Evolutionary conservation across 2,888 invertebrate species (phyloP).

Genomic region (Hybos culiciformis): DNA sequence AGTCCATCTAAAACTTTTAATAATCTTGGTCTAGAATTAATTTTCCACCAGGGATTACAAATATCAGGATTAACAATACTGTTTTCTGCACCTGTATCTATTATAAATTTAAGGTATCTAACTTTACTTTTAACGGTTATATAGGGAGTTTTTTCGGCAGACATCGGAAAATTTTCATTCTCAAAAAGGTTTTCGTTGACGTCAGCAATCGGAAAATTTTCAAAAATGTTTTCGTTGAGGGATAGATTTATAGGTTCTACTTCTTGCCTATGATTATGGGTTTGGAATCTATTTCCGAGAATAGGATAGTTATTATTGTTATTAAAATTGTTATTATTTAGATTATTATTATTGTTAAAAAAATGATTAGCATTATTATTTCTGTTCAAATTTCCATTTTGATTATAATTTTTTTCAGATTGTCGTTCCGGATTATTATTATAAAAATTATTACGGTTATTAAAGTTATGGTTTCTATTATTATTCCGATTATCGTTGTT

Average conservation of each 20-base stretch:
- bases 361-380: background rate
- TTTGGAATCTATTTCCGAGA: background rate
- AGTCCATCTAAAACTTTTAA: background rate
- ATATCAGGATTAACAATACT: conserved; percentile 5
- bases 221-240: too few species aligned
- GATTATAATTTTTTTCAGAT: too few species aligned
- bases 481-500: background rate
- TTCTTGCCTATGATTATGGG: background rate
- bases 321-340: background rate
- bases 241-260: conserved; percentile 6
- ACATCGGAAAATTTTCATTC: too few species aligned
- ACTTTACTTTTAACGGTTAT: background rate
- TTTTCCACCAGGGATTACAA: conserved; percentile 7
- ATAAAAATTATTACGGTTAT: background rate
- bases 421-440: background rate
- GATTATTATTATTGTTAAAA: background rate
- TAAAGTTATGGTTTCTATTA: background rate
- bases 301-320: background rate
- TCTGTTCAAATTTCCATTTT: too few species aligned
- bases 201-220: background rate
- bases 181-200: too few species aligned
- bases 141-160: too few species aligned
- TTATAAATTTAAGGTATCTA: conserved; percentile 2
- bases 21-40: background rate
- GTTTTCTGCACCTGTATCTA: conserved; percentile 5